Base-by-base conservation (phyloP, 2,113 vertebrate genomes). In the Melanostigma gelatinosum region DNA sequence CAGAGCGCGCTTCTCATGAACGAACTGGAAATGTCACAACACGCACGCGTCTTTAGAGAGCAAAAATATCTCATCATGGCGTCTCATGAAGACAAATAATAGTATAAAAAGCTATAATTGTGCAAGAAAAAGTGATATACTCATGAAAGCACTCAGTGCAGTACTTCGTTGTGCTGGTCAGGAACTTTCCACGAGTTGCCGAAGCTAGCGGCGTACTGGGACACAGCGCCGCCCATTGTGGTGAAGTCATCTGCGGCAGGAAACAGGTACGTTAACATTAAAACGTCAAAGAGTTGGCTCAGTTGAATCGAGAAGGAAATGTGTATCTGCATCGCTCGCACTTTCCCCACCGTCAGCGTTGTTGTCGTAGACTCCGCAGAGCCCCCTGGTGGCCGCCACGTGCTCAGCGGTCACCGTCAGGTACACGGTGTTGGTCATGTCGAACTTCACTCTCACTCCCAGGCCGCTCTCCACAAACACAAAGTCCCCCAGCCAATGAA, bases 401-500 rank as follows among this genome's bases (percentile, higher is more conserved):
- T 97, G 95, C 24, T 97, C 95, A 0, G 90, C 80, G 1, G 93
- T 96, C 0, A 94, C 93, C 0, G 94, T 97, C 75, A 99, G 75
- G 0, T 96, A 96, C 29, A 96, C 79, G 0, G 94, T 96, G 85
- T 88, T 93, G 18, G 7, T 81, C 72, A 95, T 34, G 55, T 98
- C 97, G 11, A 94, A 95, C 89, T 94, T 94, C 36, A 97, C 88
- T 32, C 94, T 79, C 3, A 97, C 93, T 0, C 97, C 97, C 22
- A 97, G 91, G 5, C 95, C 95, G 0, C 97, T 97, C 0, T 96
- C 97, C 88, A 98, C 93, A 3, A 97, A 96, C 82, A 98, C 89
- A 92, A 97, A 97, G 79, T 97, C 97, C 0, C 97, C 98, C 1
- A 96, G 93, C 97, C 97, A 99, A 6, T 94, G 94, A 42, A 97